Evolutionary conservation across 2,888 invertebrate genomes (phyloP), one percentile per base, ranked within the genome.

Genomic region (Drosophila meridiana): DNA sequence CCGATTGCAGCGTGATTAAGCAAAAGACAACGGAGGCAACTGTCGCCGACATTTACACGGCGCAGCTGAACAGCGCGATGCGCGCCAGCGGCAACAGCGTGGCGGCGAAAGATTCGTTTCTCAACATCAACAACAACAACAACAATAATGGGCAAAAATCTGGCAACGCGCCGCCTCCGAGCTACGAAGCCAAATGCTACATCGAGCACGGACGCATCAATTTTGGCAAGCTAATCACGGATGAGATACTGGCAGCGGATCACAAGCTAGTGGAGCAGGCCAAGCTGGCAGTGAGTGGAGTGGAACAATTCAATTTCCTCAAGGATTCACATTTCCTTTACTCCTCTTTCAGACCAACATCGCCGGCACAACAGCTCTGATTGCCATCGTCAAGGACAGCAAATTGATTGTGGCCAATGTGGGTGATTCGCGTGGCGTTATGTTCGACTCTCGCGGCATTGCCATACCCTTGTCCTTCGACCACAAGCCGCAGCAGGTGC

Each of bases 371-470:
- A 99, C 99, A 34, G 98, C 98, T 3, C 93, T 99, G 52, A 96
- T 99, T 82, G 98, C 98, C 36, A 94, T 99, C 20, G 94, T 99
- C 82, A 97, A 98, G 92, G 96, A 95, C 47, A 95, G 96, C 83
- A 95, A 96, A 87, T 93, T 99, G 76, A 96, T 97, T 78, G 98
- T 99, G 34, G 99, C 98, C 14, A 99, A 99, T 94, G 98, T 99
- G 32, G 99, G 99, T 4, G 99, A 99, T 93, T 99, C 99, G 0
- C 94, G 99, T 78, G 99, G 98, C 36, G 98, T 99, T 0, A 97
- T 99, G 96, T 98, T 98, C 93, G 98, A 98, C 93, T 95, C 95
- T 56, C 95, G 96, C 90, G 98, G 98, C 43, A 97, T 97, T 92
- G 97, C 97, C 0, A 97, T 98, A 83, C 98, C 98, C 14, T 94